Evolutionary conservation across 2,888 invertebrate species (phyloP), one percentile per base, ranked within the genome.

Genomic region (Pachydiplax longipennis): DNA sequence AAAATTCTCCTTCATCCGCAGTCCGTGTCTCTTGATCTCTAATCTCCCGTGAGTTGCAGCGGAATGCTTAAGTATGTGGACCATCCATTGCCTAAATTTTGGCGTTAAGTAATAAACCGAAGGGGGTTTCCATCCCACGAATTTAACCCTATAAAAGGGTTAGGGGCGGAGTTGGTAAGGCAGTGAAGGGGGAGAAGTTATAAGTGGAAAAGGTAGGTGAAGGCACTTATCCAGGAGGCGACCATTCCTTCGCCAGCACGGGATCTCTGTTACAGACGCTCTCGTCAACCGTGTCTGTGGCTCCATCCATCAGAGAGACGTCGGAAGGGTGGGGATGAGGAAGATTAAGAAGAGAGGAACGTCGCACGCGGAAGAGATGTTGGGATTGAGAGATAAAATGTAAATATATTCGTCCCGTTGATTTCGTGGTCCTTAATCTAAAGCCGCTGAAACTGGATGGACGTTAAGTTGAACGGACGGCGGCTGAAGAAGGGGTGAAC

Each of bases 231-330:
- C 58, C 83, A 83, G 83, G 58, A 53, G 83, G 48, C 25, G 83
- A 53, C 83, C 53, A 53, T 83, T 83, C 35, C 83, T 35, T 25
- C 58, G 83, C 83, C 83, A 83, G 83, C 35, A 58, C 53, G 58
- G 83, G 65, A 65, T 83, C 83, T 83, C 83, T 35, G 83, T 83
- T 83, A 83, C 83, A 83, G 83, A 22, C 83, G 83, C 58, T 37
- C 82, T 25, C 83, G 53, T 31, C 58, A 53, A 25, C 53, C 48
- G 82, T 37, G 48, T 82, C 53, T n/a, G 83, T 15, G 35, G 25
- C 58, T 53, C 83, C 53, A 83, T 83, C 58, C 83, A 83, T 83
- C 83, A 83, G 83, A 35, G 53, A 83, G 58, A 53, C 83, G 44
- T 83, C 83, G 83, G 48, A 48, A 53, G 25, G 53, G 83, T 48